phyloP scores from a whole-genome alignment of 2,113 vertebrate genomes.

The Octodon degus region DNA sequence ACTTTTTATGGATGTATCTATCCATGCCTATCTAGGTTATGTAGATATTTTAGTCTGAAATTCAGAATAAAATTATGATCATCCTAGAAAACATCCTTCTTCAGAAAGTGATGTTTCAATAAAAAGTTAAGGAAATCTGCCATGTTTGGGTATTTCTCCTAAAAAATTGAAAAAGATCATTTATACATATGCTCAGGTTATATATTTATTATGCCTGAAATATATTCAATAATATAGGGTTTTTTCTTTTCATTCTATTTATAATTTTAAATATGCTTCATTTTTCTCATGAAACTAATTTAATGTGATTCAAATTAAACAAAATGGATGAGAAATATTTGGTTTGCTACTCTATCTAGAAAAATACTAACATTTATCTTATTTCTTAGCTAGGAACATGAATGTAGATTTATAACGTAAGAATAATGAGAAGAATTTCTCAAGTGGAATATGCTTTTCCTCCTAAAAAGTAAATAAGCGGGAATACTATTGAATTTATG shows the following conservation, averaged over 20 bases:
- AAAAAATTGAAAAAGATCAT: neutral
- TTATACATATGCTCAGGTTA: neutral
- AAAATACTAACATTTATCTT: neutral
- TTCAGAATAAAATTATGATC: neutral
- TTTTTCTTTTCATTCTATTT: neutral
- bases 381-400: neutral
- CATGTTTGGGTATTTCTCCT: neutral
- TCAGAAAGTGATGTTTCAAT: neutral
- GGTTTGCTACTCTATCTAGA: neutral
- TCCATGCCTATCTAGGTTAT: neutral
- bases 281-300: neutral
- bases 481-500: constrained; percentile 36
- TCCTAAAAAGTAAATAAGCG: neutral
- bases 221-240: neutral
- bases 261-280: neutral
- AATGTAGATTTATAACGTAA: neutral
- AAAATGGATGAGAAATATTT: neutral
- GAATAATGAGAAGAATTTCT: neutral
- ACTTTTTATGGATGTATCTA: neutral
- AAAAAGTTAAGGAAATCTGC: neutral
- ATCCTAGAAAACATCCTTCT: neutral
- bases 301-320: constrained; percentile 33
- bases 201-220: neutral
- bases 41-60: neutral
- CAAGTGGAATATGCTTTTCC: neutral